phyloP scores from a whole-genome alignment of 2,113 vertebrate species.

The Egretta garzetta region DNA sequence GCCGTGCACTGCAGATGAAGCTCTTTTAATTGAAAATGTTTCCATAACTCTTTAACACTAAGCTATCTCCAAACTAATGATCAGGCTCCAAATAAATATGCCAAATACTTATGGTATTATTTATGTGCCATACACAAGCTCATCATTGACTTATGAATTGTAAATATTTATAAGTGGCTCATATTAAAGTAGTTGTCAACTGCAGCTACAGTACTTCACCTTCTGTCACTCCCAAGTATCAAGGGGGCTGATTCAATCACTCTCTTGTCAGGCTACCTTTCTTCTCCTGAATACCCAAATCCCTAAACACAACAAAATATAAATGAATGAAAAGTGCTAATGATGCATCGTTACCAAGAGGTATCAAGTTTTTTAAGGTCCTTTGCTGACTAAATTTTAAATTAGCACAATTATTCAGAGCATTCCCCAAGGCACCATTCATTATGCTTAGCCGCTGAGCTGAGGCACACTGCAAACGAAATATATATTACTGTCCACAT shows the following conservation, averaged over 20 bases:
- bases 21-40: slow-evolving; percentile 40
- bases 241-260: slow-evolving; percentile 74
- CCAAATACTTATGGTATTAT: slow-evolving; percentile 54
- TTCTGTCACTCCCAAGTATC: slow-evolving; percentile 74
- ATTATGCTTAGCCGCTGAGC: slow-evolving; percentile 62
- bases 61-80: slow-evolving; percentile 31
- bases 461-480: slow-evolving; percentile 48
- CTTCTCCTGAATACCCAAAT: slow-evolving; percentile 73
- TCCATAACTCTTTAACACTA: slow-evolving; percentile 39
- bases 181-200: slow-evolving; percentile 78
- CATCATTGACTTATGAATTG: slow-evolving; percentile 71
- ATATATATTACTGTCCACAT: slow-evolving; percentile 31
- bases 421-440: slow-evolving; percentile 63
- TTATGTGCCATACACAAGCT: slow-evolving; percentile 56
- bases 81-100: slow-evolving; percentile 58
- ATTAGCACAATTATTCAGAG: slow-evolving; percentile 76
- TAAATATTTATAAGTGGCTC: slow-evolving; percentile 82
- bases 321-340: slow-evolving; percentile 76
- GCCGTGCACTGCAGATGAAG: neutral
- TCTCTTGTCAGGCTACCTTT: slow-evolving; percentile 78
- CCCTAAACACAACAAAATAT: slow-evolving; percentile 81
- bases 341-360: slow-evolving; percentile 74
- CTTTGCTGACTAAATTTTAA: slow-evolving; percentile 78
- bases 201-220: slow-evolving; percentile 70
- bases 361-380: slow-evolving; percentile 73